Conservation (phyloP, 2,113 vertebrate species). For the Larimichthys polyactis region DNA sequence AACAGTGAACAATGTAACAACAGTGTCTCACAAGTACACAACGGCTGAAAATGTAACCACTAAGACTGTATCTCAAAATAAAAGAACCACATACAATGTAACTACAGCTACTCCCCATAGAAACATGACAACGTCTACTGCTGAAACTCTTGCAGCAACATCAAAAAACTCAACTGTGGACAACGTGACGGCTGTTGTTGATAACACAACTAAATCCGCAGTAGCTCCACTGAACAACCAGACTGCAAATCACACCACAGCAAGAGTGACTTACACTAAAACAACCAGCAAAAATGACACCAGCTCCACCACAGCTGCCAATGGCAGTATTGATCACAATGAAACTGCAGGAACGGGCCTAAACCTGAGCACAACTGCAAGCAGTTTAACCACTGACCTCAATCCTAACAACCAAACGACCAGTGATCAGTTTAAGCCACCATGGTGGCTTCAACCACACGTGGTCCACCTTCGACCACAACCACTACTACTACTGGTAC, state of each 20-base stretch:
- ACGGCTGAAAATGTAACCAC: background rate
- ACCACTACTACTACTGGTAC: constrained; percentile 16
- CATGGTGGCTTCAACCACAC: background rate
- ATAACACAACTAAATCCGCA: constrained; percentile 18
- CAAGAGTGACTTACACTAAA: background rate
- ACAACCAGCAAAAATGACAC: background rate
- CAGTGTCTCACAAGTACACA: constrained; percentile 7
- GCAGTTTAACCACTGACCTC: background rate
- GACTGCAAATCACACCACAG: constrained; percentile 32
- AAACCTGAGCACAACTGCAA: background rate
- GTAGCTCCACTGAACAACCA: constrained; percentile 16
- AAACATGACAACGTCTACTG: background rate
- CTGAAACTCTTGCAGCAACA: background rate
- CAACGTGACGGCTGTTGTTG: background rate
- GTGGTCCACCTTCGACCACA: background rate
- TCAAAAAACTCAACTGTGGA: background rate
- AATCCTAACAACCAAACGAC: background rate
- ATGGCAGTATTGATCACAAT: background rate
- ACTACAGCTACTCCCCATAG: background rate
- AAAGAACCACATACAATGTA: background rate
- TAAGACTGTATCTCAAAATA: constrained; percentile 6
- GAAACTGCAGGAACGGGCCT: background rate
- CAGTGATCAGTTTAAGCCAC: background rate
- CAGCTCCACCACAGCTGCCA: constrained; percentile 4
- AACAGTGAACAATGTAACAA: background rate